Percentiles rank a stretch among this genome's conserved stretches.
Evolutionary conservation across 2,797 vertebrate genomes (phyloP).

Genomic region (Ficedula albicollis): DNA sequence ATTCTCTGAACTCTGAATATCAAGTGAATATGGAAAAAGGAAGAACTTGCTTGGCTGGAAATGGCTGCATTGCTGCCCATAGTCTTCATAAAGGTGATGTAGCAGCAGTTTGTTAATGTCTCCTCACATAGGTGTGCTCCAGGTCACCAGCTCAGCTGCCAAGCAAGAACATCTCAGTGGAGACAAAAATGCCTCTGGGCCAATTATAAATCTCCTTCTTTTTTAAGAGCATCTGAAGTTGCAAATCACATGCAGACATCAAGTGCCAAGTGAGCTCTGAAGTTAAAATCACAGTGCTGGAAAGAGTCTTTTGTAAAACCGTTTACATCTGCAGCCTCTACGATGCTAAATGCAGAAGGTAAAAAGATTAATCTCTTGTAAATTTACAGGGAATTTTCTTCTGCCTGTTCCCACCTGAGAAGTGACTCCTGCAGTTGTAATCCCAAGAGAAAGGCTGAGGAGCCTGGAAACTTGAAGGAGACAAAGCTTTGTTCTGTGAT

Average conservation of each 20-base stretch:
- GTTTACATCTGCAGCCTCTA: not conserved
- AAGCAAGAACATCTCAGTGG: not conserved
- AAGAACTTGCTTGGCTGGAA: not conserved
- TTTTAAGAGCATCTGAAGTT: not conserved
- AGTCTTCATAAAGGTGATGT: not conserved
- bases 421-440: not conserved
- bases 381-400: not conserved
- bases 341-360: not conserved
- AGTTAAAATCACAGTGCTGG: not conserved
- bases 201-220: not conserved
- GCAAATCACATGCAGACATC: not conserved
- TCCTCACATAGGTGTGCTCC: not conserved
- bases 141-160: not conserved
- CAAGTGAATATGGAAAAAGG: not conserved
- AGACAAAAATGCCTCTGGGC: not conserved
- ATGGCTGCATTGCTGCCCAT: not conserved
- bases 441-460: not conserved
- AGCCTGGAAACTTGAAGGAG: not conserved
- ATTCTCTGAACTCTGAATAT: not conserved
- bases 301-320: not conserved
- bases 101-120: not conserved
- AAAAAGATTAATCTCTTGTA: not conserved
- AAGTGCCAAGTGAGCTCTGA: not conserved
- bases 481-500: not conserved
- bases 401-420: not conserved